Evolutionary conservation across 2,888 invertebrate genomes (phyloP).

Genomic region (Apamea anceps): DNA sequence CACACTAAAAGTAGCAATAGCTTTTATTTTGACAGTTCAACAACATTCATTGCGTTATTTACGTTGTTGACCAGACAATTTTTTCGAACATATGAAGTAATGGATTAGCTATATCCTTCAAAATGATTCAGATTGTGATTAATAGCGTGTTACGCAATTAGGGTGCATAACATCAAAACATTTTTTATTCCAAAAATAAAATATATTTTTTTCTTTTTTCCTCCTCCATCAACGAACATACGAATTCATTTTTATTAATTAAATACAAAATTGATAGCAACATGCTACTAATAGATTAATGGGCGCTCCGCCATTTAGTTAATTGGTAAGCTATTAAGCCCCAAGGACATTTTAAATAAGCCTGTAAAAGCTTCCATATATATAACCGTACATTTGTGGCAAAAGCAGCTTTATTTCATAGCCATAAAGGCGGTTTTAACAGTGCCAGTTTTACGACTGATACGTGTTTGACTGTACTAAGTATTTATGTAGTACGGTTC

Average conservation of each 20-base stretch:
- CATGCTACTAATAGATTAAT: slow-evolving; percentile 40
- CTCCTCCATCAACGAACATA: not conserved
- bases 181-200: not conserved
- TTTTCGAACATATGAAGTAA: too few species aligned
- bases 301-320: slow-evolving; percentile 46
- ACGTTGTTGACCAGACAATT: too few species aligned
- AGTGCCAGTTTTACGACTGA: not conserved
- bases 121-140: too few species aligned
- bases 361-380: not conserved
- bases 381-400: not conserved
- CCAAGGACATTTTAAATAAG: slow-evolving; percentile 10
- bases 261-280: slow-evolving; percentile 22
- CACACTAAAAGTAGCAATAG: too few species aligned
- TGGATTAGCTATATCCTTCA: too few species aligned
- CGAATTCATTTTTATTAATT: slow-evolving; percentile 20
- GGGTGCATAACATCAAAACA: not conserved
- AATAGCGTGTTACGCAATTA: too few species aligned
- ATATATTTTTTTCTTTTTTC: too few species aligned
- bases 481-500: not conserved
- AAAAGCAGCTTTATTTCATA: too few species aligned
- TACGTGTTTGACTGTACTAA: not conserved
- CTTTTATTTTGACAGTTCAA: too few species aligned
- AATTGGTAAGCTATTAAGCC: slow-evolving; percentile 43
- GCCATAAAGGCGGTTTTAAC: not conserved
- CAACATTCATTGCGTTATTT: too few species aligned